Conservation (phyloP, 2,888 invertebrate species). For the Zygogramma bicolorata region DNA sequence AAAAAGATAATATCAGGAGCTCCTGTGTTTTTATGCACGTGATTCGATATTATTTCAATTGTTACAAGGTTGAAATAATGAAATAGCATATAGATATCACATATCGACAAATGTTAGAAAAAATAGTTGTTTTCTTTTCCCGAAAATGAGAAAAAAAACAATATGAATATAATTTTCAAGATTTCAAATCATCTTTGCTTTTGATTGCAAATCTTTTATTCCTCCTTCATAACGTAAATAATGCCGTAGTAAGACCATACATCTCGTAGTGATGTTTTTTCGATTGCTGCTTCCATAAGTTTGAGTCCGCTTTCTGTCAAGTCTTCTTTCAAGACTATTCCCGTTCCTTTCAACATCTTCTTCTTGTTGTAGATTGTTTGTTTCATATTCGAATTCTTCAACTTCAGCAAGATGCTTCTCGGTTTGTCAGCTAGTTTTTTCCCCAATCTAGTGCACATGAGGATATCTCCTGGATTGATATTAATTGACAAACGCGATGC, state of each 20-base stretch:
- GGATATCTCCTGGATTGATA: slow-evolving; percentile 5
- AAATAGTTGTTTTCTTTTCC: too few relatives aligned
- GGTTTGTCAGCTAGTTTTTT: slow-evolving; percentile 10
- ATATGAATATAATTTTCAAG: not conserved
- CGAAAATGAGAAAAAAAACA: not conserved
- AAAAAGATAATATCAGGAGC: too few relatives aligned
- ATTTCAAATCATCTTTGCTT: not conserved
- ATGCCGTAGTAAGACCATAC: slow-evolving; percentile 19
- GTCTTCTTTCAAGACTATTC: not conserved
- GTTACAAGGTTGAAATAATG: too few relatives aligned
- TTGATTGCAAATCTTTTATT: not conserved
- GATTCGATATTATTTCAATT: too few relatives aligned
- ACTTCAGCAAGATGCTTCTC: slow-evolving; percentile 11
- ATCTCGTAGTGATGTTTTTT: slow-evolving; percentile 11
- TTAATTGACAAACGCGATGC: slow-evolving; percentile 9
- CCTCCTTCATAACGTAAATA: not conserved
- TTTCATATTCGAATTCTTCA: slow-evolving; percentile 14
- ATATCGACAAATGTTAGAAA: too few relatives aligned
- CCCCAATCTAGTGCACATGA: slow-evolving; percentile 6
- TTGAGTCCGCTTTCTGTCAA: slow-evolving; percentile 5
- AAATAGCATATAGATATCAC: too few relatives aligned
- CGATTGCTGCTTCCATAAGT: slow-evolving; percentile 21
- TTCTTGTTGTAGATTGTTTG: slow-evolving; percentile 9
- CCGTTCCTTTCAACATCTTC: too few relatives aligned
- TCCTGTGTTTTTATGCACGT: too few relatives aligned